Conservation (phyloP, 2,888 invertebrate species). For the Tanytarsus gracilentus region DNA sequence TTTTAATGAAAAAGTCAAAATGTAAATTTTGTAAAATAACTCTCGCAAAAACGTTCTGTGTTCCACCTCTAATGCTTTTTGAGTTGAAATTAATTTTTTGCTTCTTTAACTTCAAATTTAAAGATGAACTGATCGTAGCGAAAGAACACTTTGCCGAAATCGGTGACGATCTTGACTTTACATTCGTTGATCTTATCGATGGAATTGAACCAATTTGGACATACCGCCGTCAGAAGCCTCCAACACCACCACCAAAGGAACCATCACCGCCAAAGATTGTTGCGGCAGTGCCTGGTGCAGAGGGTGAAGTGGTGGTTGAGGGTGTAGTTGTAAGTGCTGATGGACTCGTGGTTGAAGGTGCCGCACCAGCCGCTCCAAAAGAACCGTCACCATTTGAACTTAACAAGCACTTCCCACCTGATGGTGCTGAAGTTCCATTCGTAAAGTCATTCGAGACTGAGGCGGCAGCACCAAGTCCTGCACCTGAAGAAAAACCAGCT, state of each 20-base stretch:
- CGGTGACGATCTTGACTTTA: conserved; percentile 86
- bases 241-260: conserved; percentile 38
- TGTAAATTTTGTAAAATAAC: too few relatives aligned
- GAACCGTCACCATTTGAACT: conserved; percentile 43
- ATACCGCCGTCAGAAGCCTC: conserved; percentile 43
- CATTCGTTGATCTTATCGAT: conserved; percentile 74
- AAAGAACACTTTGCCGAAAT: conserved; percentile 89
- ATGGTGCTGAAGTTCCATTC: conserved; percentile 44
- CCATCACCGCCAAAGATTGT: conserved; percentile 40
- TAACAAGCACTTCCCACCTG: conserved; percentile 43
- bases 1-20: too few relatives aligned
- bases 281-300: conserved; percentile 30
- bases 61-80: too few relatives aligned
- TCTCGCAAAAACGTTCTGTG: too few relatives aligned
- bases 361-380: conserved; percentile 32
- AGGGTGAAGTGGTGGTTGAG: not conserved
- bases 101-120: conserved; percentile 30
- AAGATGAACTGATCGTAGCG: conserved; percentile 78
- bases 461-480: conserved; percentile 35
- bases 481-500: conserved; percentile 33
- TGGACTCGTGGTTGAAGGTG: too few relatives aligned
- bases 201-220: conserved; percentile 47
- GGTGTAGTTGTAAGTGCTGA: too few relatives aligned
- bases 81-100: conserved; percentile 19
- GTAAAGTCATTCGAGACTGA: conserved; percentile 43